Evolutionary conservation across 2,888 invertebrate genomes (phyloP), one percentile per base, ranked within the genome.

Genomic region (Epiperipatus broadwayi): DNA sequence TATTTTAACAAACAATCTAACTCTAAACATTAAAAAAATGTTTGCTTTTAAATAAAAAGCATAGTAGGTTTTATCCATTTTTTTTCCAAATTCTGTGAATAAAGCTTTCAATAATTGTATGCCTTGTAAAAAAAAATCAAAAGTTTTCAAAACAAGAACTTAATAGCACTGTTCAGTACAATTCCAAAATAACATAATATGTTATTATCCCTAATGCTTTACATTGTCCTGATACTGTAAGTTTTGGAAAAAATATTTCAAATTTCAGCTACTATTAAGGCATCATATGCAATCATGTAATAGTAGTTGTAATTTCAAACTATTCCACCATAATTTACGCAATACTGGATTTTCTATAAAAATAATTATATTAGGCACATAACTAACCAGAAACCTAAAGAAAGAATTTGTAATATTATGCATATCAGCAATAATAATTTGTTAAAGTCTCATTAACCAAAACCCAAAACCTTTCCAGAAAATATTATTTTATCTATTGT

Each of bases 121-220:
- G n/a, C n/a, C n/a, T n/a, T n/a, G n/a, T n/a, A 46, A 91, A 91
- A 57, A 71, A 85, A 18, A 91, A 91, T 53, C 75, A 77, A 0
- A 83, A 83, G 58, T 70, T 73, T 1, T 75, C 78, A 2, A 70
- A 84, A 39, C 81, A 85, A 48, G 85, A 89, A 49, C 78, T 89
- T 0, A 83, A 85, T 55, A 73, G 75, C 46, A 72, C 79, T 4
- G 79, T 89, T 42, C 52, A 53, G 27, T 52, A 54, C 44, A 55
- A 54, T 45, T 50, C 52, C 28, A 52, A 51, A 42, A 52, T 50
- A 35, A n/a, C 41, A 29, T 18, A 22, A 35, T 18, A 19, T 21
- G 21, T 45, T 27, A 4, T 38, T 30, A 2, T 30, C 38, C 10
- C 28, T 30, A 15, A 51, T 18, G 43, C 47, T 18, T 52, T 51